Evolutionary conservation across 2,888 invertebrate species (phyloP), one percentile per base, ranked within the genome.

Genomic region (Oxytorus armatus): DNA sequence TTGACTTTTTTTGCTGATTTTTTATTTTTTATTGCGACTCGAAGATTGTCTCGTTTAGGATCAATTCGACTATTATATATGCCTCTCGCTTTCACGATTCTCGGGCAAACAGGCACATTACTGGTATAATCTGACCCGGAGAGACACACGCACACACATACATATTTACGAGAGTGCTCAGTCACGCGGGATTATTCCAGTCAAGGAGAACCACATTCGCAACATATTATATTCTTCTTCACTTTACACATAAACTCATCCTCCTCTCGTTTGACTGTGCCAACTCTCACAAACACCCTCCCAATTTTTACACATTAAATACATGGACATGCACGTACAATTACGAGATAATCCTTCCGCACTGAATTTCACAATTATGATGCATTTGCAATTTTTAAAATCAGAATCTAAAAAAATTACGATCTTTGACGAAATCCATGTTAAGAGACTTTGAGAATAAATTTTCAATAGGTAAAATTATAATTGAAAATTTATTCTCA

Each of bases 161-260:
- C 33, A 59, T 42, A 76, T 66, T 55, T 33, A 57, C 21, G 11
- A 33, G 47, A 21, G 65, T 14, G 74, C 53, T 44, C 77, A 76
- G 77, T 80, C 77, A 74, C 61, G 77, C 77, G 80, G 80, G 63
- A 70, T 77, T 80, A 89, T 85, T 81, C 77, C 84, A 90, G 89
- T 90, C 89, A 89, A 90, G 90, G 90, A 88, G 87, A 89, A 88
- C 90, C 83, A 81, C 88, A 89, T 88, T 83, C 80, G 77, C 82
- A 83, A 81, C 84, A 82, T 84, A 81, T 83, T 82, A 72, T 81
- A 84, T 75, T 83, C 83, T 82, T 77, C 77, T 59, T 39, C 57
- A 51, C 70, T 63, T 11, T 69, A 49, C 44, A 49, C 42, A 59
- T 44, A 70, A 65, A 42, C 79, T 76, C 66, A 66, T 80, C 72